phyloP scores from a whole-genome alignment of 2,888 invertebrate species.

The Xestobium rufovillosum region DNA sequence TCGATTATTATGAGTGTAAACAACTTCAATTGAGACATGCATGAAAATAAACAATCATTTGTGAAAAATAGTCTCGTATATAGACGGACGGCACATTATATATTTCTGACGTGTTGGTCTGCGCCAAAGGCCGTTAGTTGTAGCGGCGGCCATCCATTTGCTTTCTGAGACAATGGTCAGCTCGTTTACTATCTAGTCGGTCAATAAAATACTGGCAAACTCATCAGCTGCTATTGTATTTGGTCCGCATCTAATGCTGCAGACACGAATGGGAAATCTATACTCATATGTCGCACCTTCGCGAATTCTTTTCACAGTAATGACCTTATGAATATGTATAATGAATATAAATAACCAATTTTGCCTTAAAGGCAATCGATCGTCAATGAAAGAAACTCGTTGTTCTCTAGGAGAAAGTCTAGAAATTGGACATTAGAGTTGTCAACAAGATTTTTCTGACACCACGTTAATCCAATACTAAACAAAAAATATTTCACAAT shows the following conservation, averaged over 20 bases:
- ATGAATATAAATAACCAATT: no score
- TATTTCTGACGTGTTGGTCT: slow-evolving; percentile 3
- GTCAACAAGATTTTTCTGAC: no score
- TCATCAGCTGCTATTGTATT: no score
- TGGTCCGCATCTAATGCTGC: not conserved
- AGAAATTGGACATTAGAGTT: no score
- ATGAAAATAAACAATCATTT: slow-evolving; percentile 2
- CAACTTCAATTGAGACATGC: not conserved
- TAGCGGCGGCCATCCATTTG: slow-evolving; percentile 19
- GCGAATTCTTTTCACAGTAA: no score
- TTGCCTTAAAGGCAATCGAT: no score
- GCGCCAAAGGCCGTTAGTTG: slow-evolving; percentile 17
- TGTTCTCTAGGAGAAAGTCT: no score
- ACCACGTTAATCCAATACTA: no score
- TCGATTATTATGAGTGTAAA: no score
- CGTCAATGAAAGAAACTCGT: no score
- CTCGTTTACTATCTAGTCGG: slow-evolving; percentile 17
- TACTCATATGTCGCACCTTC: not conserved
- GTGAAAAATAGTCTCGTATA: not conserved
- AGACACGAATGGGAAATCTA: not conserved
- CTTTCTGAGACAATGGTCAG: slow-evolving; percentile 20
- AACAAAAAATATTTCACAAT: no score
- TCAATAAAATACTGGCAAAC: slow-evolving; percentile 11
- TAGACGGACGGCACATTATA: not conserved
- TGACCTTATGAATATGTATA: no score